Conservation (phyloP, 2,888 invertebrate species). For the Agonopterix arenella region DNA sequence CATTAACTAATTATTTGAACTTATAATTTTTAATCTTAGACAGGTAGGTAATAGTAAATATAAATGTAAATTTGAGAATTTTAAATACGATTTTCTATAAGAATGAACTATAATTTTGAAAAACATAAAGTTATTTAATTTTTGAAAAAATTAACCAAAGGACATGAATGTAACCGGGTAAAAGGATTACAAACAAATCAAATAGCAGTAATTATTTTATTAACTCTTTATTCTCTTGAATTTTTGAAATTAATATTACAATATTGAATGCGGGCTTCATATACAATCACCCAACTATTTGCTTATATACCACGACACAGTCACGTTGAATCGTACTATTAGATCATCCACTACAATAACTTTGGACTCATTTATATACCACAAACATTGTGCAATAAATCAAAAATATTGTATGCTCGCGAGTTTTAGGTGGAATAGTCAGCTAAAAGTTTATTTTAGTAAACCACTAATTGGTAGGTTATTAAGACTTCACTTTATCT, state of each 20-base stretch:
- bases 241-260: constrained; percentile 76
- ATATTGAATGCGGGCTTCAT: constrained; percentile 75
- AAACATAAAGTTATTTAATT: no score
- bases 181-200: constrained; percentile 22
- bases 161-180: neutral
- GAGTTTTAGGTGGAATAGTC: no score
- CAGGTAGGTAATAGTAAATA: no score
- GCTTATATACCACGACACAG: constrained; percentile 74
- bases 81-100: no score
- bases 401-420: no score
- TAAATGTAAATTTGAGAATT: no score
- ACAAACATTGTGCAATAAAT: neutral
- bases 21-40: no score
- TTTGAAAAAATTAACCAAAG: no score
- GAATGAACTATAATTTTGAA: no score
- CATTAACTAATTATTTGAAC: no score
- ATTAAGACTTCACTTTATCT: neutral
- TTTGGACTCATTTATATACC: constrained; percentile 11
- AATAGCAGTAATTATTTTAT: constrained; percentile 47
- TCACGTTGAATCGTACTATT: constrained; percentile 54
- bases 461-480: no score
- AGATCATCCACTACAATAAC: constrained; percentile 39
- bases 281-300: constrained; percentile 76
- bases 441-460: no score
- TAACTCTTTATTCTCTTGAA: constrained; percentile 77